A percentile compares a stretch with the other conserved stretches of the same genome.
Conservation (phyloP, 2,797 vertebrate species). For the Lepilemur septentrionalis region DNA sequence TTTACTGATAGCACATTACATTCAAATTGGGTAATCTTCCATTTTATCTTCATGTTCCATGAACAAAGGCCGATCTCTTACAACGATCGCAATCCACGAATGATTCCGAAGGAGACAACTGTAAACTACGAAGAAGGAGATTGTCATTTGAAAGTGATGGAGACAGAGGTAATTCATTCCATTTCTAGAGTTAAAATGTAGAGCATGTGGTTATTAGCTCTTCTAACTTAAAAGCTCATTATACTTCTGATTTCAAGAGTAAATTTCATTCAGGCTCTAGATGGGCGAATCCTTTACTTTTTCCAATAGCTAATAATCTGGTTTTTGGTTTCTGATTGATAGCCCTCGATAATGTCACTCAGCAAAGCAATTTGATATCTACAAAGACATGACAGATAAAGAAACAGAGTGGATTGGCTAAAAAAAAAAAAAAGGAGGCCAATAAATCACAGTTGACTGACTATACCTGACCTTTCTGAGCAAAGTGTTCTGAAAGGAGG, state of each 20-base stretch:
- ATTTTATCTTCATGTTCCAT: conserved; percentile 78
- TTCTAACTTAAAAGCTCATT: conserved; percentile 35
- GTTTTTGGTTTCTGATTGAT: background rate
- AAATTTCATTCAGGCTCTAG: background rate
- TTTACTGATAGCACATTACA: conserved; percentile 50
- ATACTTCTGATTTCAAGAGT: background rate
- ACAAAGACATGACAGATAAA: background rate
- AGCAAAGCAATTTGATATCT: background rate
- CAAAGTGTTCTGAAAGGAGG: background rate
- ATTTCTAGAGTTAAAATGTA: conserved; percentile 67
- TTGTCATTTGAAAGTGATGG: conserved; percentile 94
- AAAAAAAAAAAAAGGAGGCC: background rate
- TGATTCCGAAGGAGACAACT: conserved; percentile 90
- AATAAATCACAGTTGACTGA: background rate
- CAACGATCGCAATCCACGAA: conserved; percentile 86
- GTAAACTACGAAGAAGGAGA: conserved; percentile 89
- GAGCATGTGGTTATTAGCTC: conserved; percentile 14
- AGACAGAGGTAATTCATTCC: conserved; percentile 89
- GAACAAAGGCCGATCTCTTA: conserved; percentile 87
- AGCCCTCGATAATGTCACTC: background rate
- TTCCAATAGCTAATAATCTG: background rate
- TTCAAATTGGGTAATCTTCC: conserved; percentile 76
- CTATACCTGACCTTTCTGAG: background rate
- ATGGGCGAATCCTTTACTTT: background rate
- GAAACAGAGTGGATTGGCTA: background rate